These are phyloP conservation scores for Protula sp. DNA, from an alignment of 2,888 invertebrate species.

Conservation along the genomic window DNA sequence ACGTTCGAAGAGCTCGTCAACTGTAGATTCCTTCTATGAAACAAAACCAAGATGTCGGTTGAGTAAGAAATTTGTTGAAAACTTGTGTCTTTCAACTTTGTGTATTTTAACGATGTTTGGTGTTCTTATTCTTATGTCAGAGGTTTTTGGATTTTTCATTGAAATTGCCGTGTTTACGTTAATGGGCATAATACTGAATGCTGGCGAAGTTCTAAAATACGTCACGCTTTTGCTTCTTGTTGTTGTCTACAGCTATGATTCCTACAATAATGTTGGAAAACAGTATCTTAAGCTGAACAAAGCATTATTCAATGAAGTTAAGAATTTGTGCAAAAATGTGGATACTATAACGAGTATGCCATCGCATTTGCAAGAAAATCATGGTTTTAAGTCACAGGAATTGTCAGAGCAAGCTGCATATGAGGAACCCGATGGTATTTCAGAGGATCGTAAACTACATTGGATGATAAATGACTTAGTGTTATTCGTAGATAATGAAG, in stretches of 20 bases:
- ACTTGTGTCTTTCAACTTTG: no score
- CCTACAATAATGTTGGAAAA: constrained; percentile 49
- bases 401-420: constrained; percentile 26
- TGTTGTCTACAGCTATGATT: constrained; percentile 51
- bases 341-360: constrained; percentile 21
- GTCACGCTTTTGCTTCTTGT: constrained; percentile 47
- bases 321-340: constrained; percentile 40
- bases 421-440: constrained; percentile 24
- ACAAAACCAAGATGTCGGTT: no score
- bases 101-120: constrained; percentile 19
- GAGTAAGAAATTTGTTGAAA: no score
- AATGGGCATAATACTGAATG: constrained; percentile 53
- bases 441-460: constrained; percentile 23
- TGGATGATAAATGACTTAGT: constrained; percentile 47
- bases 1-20: not conserved
- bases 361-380: constrained; percentile 37
- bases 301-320: constrained; percentile 45
- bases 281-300: constrained; percentile 49
- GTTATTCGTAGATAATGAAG: constrained; percentile 47
- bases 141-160: constrained; percentile 25
- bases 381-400: constrained; percentile 27
- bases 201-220: constrained; percentile 45
- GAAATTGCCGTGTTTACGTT: constrained; percentile 34
- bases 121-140: constrained; percentile 25
- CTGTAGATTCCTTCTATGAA: not conserved